phyloP scores from a whole-genome alignment of 2,888 invertebrate genomes.

The Platynereis dumerilii region DNA sequence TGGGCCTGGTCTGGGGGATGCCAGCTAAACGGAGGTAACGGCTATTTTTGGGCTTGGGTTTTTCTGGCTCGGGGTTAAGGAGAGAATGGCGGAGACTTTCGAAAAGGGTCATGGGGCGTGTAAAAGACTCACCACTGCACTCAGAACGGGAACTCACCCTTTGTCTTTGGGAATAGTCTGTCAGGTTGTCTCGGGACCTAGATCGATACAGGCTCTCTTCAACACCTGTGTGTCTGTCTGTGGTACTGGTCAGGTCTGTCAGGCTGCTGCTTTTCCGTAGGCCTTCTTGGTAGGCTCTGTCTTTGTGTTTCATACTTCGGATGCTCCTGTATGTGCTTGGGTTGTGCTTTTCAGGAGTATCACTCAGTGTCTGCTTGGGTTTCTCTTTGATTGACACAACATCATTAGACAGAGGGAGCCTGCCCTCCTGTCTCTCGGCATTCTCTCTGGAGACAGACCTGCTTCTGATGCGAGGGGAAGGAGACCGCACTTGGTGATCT shows the following conservation, averaged over 20 bases:
- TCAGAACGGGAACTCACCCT: conserved; percentile 30
- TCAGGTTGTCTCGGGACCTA: conserved; percentile 23
- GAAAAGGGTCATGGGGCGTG: conserved; percentile 27
- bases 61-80: conserved; percentile 19
- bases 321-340: conserved; percentile 53
- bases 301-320: conserved; percentile 58
- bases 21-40: conserved; percentile 28
- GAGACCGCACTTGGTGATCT: too few relatives aligned
- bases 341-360: too few relatives aligned
- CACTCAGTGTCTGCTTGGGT: background rate
- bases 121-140: background rate
- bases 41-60: conserved; percentile 22
- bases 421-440: too few relatives aligned
- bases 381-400: too few relatives aligned
- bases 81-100: conserved; percentile 26
- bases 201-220: conserved; percentile 18
- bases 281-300: conserved; percentile 54
- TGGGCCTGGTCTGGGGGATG: conserved; percentile 25
- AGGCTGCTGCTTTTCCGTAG: conserved; percentile 58
- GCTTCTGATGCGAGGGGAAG: too few relatives aligned
- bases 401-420: too few relatives aligned
- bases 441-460: too few relatives aligned
- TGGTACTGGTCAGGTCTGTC: conserved; percentile 50
- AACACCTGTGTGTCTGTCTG: conserved; percentile 27
- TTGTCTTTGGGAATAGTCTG: conserved; percentile 3